Base-by-base conservation (phyloP, 2,888 invertebrate species). In the Stenolophus ochropezus region DNA sequence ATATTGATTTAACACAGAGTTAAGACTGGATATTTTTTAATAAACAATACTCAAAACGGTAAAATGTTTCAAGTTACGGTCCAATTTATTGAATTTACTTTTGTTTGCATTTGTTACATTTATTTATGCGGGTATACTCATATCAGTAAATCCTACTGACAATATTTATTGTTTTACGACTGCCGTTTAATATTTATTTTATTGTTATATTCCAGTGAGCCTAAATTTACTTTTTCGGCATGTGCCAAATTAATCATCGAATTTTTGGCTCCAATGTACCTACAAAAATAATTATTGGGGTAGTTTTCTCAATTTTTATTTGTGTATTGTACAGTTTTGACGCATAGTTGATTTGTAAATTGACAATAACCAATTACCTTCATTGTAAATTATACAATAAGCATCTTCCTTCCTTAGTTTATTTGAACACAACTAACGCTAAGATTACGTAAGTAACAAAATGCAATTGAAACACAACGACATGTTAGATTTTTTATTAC, bases 391-490 rank as follows among this genome's bases (percentile, higher is more conserved):
- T 69, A 69, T 33, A 69, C 65, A 69, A 69, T 69, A 69, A 65
- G 5, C 33, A 33, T 14, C 65, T 65, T 65, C 65, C 65, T 6
- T 65, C 8, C 33, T 58, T 23, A 33, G 27, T 65, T 65, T 65
- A 65, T 27, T 65, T 65, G 0, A 65, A 65, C 18, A 65, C 58
- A 58, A 25, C 33, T 65, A 65, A 33, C 33, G 65, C 65, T 65
- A 74, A 53, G 74, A 74, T 16, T 65, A 65, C 33, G 53, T 56
- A 75, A 20, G 20, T 47, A 21, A 61, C 18, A 65, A 79, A 69
- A 51, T 53, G 79, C 65, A 79, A 79, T 71, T 79, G 51, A 27
- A 69, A 69, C 79, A 79, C 79, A 79, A 79, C 79, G 79, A 79
- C 8, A 71, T 33, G 6, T 76, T 56, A 76, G 27, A 27, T 79